Percentiles rank a stretch among this genome's conserved stretches.
These are phyloP conservation scores for Penaeus vannamei DNA, from an alignment of 1,140 invertebrate genomes.

Conservation along the genomic window DNA sequence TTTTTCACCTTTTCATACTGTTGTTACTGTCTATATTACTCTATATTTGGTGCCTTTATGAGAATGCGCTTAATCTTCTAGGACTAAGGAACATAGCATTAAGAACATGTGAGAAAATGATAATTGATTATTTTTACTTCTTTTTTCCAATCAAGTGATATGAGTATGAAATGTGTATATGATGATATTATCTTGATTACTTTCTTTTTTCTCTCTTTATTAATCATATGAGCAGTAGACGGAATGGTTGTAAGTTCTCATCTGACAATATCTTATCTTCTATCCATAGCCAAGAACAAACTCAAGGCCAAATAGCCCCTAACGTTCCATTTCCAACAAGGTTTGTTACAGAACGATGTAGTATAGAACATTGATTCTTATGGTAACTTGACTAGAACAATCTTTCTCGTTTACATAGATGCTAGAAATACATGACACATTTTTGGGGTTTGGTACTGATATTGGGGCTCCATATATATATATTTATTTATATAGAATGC, in stretches of 20 bases:
- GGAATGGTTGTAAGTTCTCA: constrained; percentile 10
- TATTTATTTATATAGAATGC: constrained; percentile 54
- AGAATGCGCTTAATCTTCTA: too few relatives aligned
- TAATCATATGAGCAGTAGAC: background rate
- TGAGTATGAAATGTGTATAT: too few relatives aligned
- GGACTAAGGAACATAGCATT: constrained; percentile 1
- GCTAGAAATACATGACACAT: constrained; percentile 59
- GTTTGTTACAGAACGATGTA: constrained; percentile 59
- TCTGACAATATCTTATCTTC: constrained; percentile 55
- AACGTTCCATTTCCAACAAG: constrained; percentile 66
- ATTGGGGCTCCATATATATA: too few relatives aligned
- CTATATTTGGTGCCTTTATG: too few relatives aligned
- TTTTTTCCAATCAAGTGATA: too few relatives aligned
- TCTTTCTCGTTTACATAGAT: constrained; percentile 59
- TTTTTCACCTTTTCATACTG: background rate
- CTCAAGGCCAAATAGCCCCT: constrained; percentile 65
- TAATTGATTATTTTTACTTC: background rate
- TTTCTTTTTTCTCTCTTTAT: too few relatives aligned
- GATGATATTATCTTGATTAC: too few relatives aligned
- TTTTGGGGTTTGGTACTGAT: constrained; percentile 30
- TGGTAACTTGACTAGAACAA: constrained; percentile 53
- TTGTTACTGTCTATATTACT: background rate
- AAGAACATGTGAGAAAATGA: background rate
- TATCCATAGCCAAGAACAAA: constrained; percentile 67
- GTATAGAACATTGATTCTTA: constrained; percentile 55